Percentiles rank a stretch among this genome's conserved stretches.
phyloP scores from a whole-genome alignment of 2,888 invertebrate species.

The Netelia fuscicornis region DNA sequence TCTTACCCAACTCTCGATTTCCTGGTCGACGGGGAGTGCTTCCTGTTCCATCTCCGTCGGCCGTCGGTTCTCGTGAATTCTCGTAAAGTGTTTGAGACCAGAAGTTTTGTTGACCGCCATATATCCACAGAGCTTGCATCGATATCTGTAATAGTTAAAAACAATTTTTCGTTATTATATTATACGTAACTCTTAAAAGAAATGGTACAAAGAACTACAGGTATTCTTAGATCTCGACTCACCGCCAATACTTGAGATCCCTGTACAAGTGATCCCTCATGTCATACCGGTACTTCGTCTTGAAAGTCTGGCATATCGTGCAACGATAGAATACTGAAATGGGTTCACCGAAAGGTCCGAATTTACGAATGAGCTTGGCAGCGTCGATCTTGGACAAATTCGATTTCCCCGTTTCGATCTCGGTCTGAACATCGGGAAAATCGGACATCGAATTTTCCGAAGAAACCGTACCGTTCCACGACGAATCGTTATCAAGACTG shows the following conservation, averaged over 20 bases:
- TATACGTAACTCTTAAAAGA: background rate
- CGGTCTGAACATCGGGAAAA: conserved; percentile 29
- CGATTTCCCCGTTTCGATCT: conserved; percentile 33
- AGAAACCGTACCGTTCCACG: conserved; percentile 31
- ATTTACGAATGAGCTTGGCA: conserved; percentile 69
- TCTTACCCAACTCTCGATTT: conserved; percentile 87
- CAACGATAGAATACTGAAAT: conserved; percentile 87
- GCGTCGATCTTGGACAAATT: conserved; percentile 29
- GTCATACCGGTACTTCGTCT: conserved; percentile 86
- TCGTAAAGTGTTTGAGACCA: conserved; percentile 86
- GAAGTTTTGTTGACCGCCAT: conserved; percentile 87
- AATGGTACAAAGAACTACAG: conserved; percentile 32
- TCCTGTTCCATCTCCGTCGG: conserved; percentile 81
- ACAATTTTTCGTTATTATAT: background rate
- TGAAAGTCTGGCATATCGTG: conserved; percentile 87
- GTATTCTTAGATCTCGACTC: conserved; percentile 72
- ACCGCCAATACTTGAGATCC: conserved; percentile 89
- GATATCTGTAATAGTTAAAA: conserved; percentile 85
- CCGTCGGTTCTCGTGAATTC: conserved; percentile 78
- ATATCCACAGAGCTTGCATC: conserved; percentile 87
- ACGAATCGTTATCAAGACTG: conserved; percentile 34
- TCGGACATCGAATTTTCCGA: conserved; percentile 46
- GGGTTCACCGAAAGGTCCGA: conserved; percentile 85
- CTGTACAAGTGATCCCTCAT: conserved; percentile 89
- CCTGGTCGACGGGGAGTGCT: conserved; percentile 83